A percentile compares a stretch with the other conserved stretches of the same genome.
These are phyloP conservation scores for Dugesia japonica DNA, from an alignment of 2,888 invertebrate species.

Conservation along the genomic window DNA sequence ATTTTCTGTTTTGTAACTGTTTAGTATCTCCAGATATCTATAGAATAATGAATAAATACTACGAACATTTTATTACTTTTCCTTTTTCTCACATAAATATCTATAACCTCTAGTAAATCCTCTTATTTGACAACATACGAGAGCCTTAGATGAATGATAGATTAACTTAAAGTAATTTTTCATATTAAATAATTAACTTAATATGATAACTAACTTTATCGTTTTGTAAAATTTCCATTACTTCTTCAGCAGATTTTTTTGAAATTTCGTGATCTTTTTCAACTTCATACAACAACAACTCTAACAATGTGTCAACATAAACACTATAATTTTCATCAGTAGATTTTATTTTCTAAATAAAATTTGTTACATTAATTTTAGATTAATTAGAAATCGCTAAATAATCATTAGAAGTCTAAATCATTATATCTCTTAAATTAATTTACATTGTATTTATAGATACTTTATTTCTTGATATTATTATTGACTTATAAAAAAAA, in stretches of 20 bases:
- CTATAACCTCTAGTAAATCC: background rate
- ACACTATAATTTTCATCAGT: slow-evolving; percentile 3
- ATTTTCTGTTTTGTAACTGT: background rate
- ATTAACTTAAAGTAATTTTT: background rate
- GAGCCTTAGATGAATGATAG: background rate
- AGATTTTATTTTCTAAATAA: background rate
- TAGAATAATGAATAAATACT: background rate
- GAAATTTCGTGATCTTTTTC: background rate
- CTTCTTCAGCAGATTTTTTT: background rate
- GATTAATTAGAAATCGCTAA: too few species aligned
- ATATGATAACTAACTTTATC: background rate
- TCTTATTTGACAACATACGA: background rate
- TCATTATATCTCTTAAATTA: too few species aligned
- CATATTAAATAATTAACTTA: background rate
- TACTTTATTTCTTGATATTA: too few species aligned
- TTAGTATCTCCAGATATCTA: background rate
- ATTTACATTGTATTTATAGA: too few species aligned
- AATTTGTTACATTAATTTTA: too few species aligned
- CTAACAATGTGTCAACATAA: slow-evolving; percentile 3
- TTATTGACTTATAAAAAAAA: too few species aligned
- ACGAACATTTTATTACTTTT: background rate
- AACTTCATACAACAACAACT: background rate
- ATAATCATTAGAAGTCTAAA: too few species aligned
- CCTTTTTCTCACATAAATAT: background rate
- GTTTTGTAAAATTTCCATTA: background rate